These are phyloP conservation scores for Pandion haliaetus DNA, from an alignment of 2,113 vertebrate species.

Conservation along the genomic window DNA sequence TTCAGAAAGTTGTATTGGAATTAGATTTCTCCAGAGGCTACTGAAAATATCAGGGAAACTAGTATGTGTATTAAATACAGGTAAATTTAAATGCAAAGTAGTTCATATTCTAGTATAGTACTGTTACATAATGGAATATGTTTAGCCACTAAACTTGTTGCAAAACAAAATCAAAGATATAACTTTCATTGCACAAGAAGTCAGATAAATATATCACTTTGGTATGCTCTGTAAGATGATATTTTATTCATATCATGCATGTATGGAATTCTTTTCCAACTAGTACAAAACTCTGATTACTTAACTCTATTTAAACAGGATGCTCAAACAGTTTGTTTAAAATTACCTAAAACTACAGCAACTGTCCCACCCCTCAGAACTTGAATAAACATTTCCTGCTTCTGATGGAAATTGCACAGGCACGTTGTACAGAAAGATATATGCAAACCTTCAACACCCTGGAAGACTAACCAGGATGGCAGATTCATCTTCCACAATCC, in stretches of 20 bases:
- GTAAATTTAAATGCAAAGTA: background rate
- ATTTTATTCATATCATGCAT: background rate
- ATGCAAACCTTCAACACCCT: background rate
- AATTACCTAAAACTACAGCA: slow-evolving; percentile 78
- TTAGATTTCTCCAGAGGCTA: background rate
- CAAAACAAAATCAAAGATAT: background rate
- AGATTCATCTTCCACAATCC: background rate
- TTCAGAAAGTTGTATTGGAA: background rate
- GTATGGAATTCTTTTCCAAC: slow-evolving; percentile 38
- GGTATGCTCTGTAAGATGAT: slow-evolving; percentile 20
- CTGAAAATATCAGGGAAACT: background rate
- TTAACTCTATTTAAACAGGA: slow-evolving; percentile 85
- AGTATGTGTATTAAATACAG: background rate
- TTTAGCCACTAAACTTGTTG: background rate
- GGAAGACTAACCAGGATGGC: background rate
- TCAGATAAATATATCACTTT: background rate
- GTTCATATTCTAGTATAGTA: background rate
- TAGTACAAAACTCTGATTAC: slow-evolving; percentile 54
- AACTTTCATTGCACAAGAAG: background rate
- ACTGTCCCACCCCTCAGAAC: slow-evolving; percentile 83
- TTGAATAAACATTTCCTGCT: slow-evolving; percentile 90
- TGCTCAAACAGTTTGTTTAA: slow-evolving; percentile 88
- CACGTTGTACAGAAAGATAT: slow-evolving; percentile 17
- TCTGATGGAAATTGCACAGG: slow-evolving; percentile 74
- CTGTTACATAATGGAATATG: background rate